These are phyloP conservation scores for Yponomeuta malinellus DNA, from an alignment of 2,888 invertebrate genomes.

Conservation along the genomic window DNA sequence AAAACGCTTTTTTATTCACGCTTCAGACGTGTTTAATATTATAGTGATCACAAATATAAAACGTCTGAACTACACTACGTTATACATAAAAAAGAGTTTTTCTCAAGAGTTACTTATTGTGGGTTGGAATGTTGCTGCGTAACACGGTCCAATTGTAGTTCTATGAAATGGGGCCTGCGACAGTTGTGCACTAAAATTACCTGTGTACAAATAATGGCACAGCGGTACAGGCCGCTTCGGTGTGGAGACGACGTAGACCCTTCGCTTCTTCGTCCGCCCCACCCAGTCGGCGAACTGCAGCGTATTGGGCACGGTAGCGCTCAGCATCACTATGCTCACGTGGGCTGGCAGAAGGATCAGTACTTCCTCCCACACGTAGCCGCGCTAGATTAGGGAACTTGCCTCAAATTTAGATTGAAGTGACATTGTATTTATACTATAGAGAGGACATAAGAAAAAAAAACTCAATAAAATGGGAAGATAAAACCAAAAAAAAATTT, in stretches of 20 bases:
- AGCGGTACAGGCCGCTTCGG: slow-evolving; percentile 95
- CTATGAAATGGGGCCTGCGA: background rate
- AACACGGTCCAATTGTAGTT: no score
- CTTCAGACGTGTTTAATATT: no score
- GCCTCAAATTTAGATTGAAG: background rate
- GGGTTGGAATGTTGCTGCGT: no score
- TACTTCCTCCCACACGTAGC: slow-evolving; percentile 99
- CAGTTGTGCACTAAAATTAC: slow-evolving; percentile 32
- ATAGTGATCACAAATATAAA: no score
- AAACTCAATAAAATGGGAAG: no score
- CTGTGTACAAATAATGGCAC: slow-evolving; percentile 94
- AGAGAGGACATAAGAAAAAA: no score
- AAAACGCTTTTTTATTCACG: no score
- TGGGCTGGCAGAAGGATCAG: slow-evolving; percentile 95
- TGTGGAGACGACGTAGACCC: slow-evolving; percentile 95
- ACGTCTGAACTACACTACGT: no score
- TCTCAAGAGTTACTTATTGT: no score
- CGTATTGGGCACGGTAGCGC: slow-evolving; percentile 98
- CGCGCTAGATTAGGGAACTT: slow-evolving; percentile 75
- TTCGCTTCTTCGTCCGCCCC: slow-evolving; percentile 89
- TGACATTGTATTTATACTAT: no score
- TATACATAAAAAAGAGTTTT: no score
- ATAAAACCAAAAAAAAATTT: no score
- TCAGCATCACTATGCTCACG: slow-evolving; percentile 96
- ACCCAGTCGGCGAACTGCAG: slow-evolving; percentile 97